Evolutionary conservation across 1,140 invertebrate genomes (phyloP).

Genomic region (Mizuhopecten yessoensis): DNA sequence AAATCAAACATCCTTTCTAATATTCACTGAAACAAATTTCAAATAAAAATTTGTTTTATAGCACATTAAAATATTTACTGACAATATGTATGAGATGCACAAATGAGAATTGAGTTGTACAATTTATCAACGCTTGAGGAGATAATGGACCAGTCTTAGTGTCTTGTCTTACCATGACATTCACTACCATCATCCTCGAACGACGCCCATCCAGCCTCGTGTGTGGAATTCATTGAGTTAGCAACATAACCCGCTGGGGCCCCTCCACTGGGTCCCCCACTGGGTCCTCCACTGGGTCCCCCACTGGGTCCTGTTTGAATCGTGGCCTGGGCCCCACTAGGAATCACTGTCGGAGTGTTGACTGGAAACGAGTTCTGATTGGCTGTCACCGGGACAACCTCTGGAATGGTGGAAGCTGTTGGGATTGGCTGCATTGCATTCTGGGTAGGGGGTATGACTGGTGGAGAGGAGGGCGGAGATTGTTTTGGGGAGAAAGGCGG

Average conservation of each 20-base stretch:
- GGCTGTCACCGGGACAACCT: slow-evolving; percentile 45
- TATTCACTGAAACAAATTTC: not conserved
- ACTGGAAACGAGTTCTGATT: slow-evolving; percentile 55
- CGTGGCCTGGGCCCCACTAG: slow-evolving; percentile 45
- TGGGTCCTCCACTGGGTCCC: too few relatives aligned
- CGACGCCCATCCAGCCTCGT: slow-evolving; percentile 78
- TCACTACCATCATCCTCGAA: slow-evolving; percentile 81
- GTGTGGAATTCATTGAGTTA: slow-evolving; percentile 63
- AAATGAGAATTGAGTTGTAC: too few relatives aligned
- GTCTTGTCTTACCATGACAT: slow-evolving; percentile 69
- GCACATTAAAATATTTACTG: too few relatives aligned
- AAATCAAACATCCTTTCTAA: too few relatives aligned
- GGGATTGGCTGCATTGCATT: slow-evolving; percentile 45
- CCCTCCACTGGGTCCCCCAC: not conserved
- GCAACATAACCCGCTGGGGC: slow-evolving; percentile 28
- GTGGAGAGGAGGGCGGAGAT: slow-evolving; percentile 74
- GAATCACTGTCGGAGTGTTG: slow-evolving; percentile 16
- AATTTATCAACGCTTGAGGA: too few relatives aligned
- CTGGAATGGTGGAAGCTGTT: slow-evolving; percentile 60
- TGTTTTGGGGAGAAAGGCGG: slow-evolving; percentile 71
- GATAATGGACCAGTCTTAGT: too few relatives aligned
- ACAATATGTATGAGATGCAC: too few relatives aligned
- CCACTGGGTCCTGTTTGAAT: slow-evolving; percentile 48
- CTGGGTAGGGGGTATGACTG: slow-evolving; percentile 41
- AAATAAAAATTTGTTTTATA: too few relatives aligned